Conservation (phyloP, 2,113 vertebrate genomes). For the Catharus bicknelli region DNA sequence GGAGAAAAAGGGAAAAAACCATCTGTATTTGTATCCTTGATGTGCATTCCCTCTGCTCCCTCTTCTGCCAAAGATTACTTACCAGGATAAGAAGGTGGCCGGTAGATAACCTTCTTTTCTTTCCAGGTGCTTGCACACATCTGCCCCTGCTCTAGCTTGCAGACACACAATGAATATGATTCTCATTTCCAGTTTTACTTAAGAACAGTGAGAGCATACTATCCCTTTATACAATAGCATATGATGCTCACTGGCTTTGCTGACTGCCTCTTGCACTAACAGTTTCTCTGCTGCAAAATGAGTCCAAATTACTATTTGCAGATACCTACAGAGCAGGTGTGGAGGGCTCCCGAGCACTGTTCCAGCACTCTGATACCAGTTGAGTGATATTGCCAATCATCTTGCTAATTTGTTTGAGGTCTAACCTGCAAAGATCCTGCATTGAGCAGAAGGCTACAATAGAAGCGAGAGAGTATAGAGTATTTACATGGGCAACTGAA, state of each 20-base stretch:
- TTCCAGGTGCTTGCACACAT: neutral
- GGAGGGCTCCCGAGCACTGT: neutral
- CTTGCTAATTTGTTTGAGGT: neutral
- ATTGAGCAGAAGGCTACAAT: neutral
- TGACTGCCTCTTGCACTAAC: neutral
- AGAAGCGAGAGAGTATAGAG: neutral
- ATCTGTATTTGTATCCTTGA: neutral
- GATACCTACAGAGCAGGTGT: neutral
- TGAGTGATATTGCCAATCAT: neutral
- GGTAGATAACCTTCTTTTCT: neutral
- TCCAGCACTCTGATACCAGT: neutral
- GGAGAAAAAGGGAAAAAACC: neutral
- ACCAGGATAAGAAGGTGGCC: neutral
- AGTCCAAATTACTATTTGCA: neutral
- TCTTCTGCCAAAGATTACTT: neutral
- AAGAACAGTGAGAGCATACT: neutral
- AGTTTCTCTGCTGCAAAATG: neutral
- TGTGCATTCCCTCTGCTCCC: neutral
- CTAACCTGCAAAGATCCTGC: neutral
- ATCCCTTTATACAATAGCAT: neutral
- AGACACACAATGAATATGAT: neutral
- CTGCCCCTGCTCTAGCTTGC: neutral
- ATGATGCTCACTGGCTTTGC: neutral
- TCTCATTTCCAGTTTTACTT: neutral
- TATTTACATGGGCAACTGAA: neutral